Percentiles rank a stretch among this genome's conserved stretches.
Conservation (phyloP, 2,113 vertebrate genomes). For the Phainopepla nitens region DNA sequence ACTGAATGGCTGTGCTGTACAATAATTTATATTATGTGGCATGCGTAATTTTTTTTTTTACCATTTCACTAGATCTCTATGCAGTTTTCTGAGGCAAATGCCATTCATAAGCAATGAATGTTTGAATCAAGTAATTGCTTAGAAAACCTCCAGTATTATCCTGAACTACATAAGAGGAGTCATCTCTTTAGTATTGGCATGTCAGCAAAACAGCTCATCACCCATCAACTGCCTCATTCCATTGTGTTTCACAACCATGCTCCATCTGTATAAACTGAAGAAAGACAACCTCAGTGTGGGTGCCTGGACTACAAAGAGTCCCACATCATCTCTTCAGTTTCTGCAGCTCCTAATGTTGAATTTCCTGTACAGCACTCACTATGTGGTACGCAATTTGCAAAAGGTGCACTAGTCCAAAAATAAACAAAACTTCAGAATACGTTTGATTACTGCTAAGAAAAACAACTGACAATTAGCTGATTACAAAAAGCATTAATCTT, state of each 20-base stretch:
- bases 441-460: background rate
- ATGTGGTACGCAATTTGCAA: background rate
- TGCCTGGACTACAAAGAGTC: background rate
- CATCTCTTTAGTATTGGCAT: background rate
- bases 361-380: background rate
- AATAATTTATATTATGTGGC: background rate
- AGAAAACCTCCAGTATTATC: background rate
- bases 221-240: background rate
- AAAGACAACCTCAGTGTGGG: background rate
- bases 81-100: background rate
- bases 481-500: background rate
- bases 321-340: background rate
- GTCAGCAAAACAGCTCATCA: slow-evolving; percentile 4
- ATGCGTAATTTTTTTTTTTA: background rate
- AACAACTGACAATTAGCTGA: background rate
- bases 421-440: background rate
- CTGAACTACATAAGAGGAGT: background rate
- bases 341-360: background rate
- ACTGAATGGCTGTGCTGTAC: background rate
- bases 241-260: background rate
- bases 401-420: background rate
- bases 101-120: background rate
- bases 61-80: background rate
- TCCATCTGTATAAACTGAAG: background rate
- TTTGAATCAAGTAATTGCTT: background rate